Evolutionary conservation across 92 coral and sea anemone genomes (phyloP).

Genomic region (Porites evermanni): DNA sequence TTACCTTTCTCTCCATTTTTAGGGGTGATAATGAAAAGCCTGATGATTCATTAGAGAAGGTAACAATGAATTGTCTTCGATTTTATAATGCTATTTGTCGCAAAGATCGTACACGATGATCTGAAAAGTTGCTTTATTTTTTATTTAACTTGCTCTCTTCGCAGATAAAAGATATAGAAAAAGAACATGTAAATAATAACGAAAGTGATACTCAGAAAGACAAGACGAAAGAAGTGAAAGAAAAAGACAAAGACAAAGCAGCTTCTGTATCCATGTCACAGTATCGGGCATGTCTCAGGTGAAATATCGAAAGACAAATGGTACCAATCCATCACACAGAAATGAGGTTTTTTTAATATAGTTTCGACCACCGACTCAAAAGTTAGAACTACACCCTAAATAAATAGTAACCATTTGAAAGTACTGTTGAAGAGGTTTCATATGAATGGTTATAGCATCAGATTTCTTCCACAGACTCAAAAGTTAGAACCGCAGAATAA

Average conservation of each 20-base stretch:
- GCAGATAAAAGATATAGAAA: slow-evolving; percentile 46
- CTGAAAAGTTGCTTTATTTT: background rate
- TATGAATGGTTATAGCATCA: no score
- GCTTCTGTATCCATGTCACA: slow-evolving; percentile 67
- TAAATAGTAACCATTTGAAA: no score
- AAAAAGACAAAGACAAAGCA: slow-evolving; percentile 60
- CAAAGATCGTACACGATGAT: no score
- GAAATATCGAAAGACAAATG: background rate
- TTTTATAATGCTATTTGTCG: background rate
- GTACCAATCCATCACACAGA: background rate
- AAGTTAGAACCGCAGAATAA: no score
- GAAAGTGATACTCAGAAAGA: slow-evolving; percentile 63
- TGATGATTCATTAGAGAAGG: slow-evolving; percentile 63
- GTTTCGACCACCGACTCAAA: no score
- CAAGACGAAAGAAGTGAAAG: slow-evolving; percentile 44
- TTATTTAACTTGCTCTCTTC: background rate
- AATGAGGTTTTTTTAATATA: no score
- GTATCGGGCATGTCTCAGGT: slow-evolving; percentile 87
- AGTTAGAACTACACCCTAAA: no score
- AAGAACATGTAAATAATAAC: slow-evolving; percentile 50
- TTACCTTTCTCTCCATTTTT: background rate
- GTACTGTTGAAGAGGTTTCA: no score
- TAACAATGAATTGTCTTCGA: background rate
- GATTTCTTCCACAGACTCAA: no score
- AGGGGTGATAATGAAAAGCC: slow-evolving; percentile 45